Evolutionary conservation across 2,888 invertebrate species (phyloP).

Genomic region (Mesodorylaimus sp.): DNA sequence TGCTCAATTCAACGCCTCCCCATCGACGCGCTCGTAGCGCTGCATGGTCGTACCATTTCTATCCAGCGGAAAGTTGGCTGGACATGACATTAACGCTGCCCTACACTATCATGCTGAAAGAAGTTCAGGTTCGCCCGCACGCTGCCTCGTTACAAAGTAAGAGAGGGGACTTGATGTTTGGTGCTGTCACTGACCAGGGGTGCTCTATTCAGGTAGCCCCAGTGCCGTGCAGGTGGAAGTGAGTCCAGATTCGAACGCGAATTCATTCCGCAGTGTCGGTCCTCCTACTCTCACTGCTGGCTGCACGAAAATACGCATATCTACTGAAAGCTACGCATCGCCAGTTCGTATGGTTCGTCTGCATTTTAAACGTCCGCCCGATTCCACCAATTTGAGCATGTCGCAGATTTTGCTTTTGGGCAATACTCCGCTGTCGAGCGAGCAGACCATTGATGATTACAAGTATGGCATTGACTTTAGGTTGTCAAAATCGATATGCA

Average conservation of each 20-base stretch:
- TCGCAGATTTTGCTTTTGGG: slow-evolving; percentile 67
- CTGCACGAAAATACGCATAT: slow-evolving; percentile 11
- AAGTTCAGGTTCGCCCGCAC: slow-evolving; percentile 69
- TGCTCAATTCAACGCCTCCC: slow-evolving; percentile 61
- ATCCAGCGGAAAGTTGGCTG: slow-evolving; percentile 63
- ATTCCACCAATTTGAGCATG: slow-evolving; percentile 70
- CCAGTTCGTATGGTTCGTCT: slow-evolving; percentile 38
- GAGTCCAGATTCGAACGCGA: slow-evolving; percentile 13
- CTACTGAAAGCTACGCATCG: slow-evolving; percentile 10
- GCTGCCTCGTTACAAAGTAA: slow-evolving; percentile 56
- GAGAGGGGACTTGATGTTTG: slow-evolving; percentile 20
- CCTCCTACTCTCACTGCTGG: slow-evolving; percentile 12
- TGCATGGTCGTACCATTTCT: slow-evolving; percentile 90
- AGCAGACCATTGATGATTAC: too few species aligned
- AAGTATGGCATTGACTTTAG: background rate
- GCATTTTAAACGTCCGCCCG: slow-evolving; percentile 59
- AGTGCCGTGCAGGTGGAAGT: slow-evolving; percentile 18
- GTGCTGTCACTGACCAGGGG: background rate
- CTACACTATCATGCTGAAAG: slow-evolving; percentile 65
- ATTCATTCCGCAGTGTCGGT: slow-evolving; percentile 10
- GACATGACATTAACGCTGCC: slow-evolving; percentile 69
- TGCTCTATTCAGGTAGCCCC: slow-evolving; percentile 13
- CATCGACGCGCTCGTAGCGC: slow-evolving; percentile 67
- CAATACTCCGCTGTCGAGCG: slow-evolving; percentile 64
- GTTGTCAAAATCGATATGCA: background rate